Base-by-base conservation (phyloP, 2,797 vertebrate species). In the Xiphophorus birchmanni region DNA sequence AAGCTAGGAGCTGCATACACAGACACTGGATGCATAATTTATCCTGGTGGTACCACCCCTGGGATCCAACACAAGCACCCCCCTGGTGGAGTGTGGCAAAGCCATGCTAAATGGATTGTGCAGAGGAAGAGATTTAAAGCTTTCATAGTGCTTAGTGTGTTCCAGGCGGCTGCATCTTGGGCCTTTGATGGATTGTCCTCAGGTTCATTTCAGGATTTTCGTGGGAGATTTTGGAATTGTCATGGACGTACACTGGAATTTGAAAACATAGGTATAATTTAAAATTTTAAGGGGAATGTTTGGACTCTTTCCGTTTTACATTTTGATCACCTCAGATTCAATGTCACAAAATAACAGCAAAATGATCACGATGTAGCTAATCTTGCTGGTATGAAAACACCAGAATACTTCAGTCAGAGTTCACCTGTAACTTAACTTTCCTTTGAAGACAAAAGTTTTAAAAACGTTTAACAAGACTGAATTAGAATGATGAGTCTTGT, bases 91-190 rank as follows among this genome's bases (percentile, higher is more conserved):
- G 89, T 93, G 90, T 89, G 91, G 90, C 91, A 93, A 86, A 95
- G 88, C 92, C 94, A 91, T 94, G 93, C 82, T 94, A 95, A 96
- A 95, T 94, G 93, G 93, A 94, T 96, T 95, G 86, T 82, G 86
- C 88, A 89, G 90, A 92, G 93, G 94, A 94, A 94, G 92, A 92
- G 93, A 95, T 93, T 95, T 95, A 94, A 94, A 87, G 90, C 91
- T 93, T 93, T 93, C 88, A 91, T 82, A 88, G 91, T 21, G 29
- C 91, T 90, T 86, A 82, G 90, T 93, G 91, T 90, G 93, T 93
- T 94, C 86, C 89, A 81, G 86, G 88, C 85, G 80, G 87, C 84
- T 52, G 91, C 89, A 87, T 89, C 90, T 87, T 75, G 58, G 76
- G 54, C 89, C 94, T 95, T 95, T 95, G 94, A 95, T 89, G 90